Evolutionary conservation across 2,797 vertebrate genomes (phyloP), one percentile per base, ranked within the genome.

Genomic region (Antrozous pallidus): DNA sequence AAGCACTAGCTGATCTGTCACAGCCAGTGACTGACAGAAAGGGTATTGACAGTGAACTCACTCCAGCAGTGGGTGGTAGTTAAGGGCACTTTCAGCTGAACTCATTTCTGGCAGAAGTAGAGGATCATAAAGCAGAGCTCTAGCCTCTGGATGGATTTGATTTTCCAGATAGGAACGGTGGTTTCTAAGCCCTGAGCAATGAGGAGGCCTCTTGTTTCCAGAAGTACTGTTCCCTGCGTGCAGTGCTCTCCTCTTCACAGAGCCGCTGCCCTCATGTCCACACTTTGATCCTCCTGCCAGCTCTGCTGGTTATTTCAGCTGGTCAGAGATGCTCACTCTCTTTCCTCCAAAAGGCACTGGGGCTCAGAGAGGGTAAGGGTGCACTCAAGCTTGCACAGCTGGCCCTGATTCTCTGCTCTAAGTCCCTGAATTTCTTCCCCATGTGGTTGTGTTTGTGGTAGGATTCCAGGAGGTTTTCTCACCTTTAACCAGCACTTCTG

Each of bases 81-180:
- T 95, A 96, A 96, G 97, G 96, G 83, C 90, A 96, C 96, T 97
- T 96, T 96, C 61, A 65, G 90, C 94, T 96, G 96, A 97, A 92
- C 95, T 97, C 96, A 96, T 95, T 96, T 80, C 93, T 97, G 97
- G 96, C 95, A 95, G 88, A 88, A 79, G 42, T 16, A 70, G 84
- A 91, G 65, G 56, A 70, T 96, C 90, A 11, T 95, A 95, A 95
- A 96, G 65, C 92, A 95, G 90, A 90, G 83, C 61, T 69, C 83
- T 95, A 87, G 90, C 90, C 81, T 96, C 78, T 73, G 88, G 84
- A 94, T 54, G 74, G 87, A 91, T 92, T 95, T 33, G 56, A 95
- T 96, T 95, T 93, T 80, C 47, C 42, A 91, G 97, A 97, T 95
- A 96, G 40, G 75, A 90, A 86, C 18, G 67, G 88, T 87, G 75